A percentile compares a stretch with the other conserved stretches of the same genome.
Conservation (phyloP, 2,888 invertebrate genomes). For the Ormyrus nitidulus region DNA sequence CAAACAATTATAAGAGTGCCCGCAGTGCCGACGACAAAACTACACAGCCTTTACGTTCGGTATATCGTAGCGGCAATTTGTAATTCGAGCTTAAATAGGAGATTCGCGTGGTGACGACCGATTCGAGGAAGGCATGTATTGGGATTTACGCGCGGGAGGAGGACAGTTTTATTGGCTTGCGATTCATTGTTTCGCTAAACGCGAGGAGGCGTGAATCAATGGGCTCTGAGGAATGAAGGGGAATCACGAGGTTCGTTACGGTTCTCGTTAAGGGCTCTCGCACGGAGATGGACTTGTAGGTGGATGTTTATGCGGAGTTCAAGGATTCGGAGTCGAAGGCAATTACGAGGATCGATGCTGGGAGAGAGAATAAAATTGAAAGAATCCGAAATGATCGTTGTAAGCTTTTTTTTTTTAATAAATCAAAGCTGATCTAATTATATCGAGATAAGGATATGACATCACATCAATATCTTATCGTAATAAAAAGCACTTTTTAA, state of each 20-base stretch:
- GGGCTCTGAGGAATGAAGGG: constrained; percentile 56
- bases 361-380: too few relatives aligned
- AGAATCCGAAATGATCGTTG: too few relatives aligned
- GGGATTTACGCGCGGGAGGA: constrained; percentile 37
- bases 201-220: constrained; percentile 65
- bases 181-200: constrained; percentile 46
- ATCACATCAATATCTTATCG: too few relatives aligned
- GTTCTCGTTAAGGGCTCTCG: neutral
- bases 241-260: neutral
- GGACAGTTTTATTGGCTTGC: constrained; percentile 38
- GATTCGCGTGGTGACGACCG: constrained; percentile 40
- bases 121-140: constrained; percentile 11
- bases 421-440: too few relatives aligned
- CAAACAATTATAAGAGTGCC: too few relatives aligned
- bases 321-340: too few relatives aligned
- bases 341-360: too few relatives aligned
- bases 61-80: neutral
- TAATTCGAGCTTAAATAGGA: constrained; percentile 26
- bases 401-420: too few relatives aligned
- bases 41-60: neutral
- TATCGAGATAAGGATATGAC: too few relatives aligned
- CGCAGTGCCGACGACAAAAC: neutral
- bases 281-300: neutral
- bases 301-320: too few relatives aligned
- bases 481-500: too few relatives aligned